Conservation (phyloP, 2,113 vertebrate genomes). For the Thymallus thymallus region DNA sequence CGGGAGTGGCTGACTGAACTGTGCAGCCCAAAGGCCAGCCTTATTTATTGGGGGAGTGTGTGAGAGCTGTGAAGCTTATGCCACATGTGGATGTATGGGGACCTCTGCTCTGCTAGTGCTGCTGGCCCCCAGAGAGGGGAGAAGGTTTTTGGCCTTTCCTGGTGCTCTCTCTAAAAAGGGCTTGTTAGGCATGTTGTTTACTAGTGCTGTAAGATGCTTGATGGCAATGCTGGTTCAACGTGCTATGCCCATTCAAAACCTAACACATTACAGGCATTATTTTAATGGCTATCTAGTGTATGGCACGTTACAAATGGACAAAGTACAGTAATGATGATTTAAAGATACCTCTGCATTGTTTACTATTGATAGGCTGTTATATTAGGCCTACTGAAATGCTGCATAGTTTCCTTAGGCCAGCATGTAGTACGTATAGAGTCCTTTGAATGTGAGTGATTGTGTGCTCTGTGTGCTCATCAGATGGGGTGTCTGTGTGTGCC, state of each 20-base stretch:
- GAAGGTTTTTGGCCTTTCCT: constrained; percentile 22
- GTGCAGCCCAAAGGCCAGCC: constrained; percentile 30
- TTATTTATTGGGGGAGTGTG: constrained; percentile 40
- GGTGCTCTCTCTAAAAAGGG: constrained; percentile 43
- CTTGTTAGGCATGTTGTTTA: no score
- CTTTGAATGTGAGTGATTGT: neutral
- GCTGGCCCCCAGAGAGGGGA: constrained; percentile 14
- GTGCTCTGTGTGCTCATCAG: neutral
- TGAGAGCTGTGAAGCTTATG: constrained; percentile 43
- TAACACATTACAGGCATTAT: no score
- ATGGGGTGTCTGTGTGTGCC: neutral
- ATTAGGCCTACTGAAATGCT: no score
- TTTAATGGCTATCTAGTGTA: no score
- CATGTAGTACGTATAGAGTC: no score
- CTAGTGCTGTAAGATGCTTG: no score
- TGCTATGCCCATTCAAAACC: no score
- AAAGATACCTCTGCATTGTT: no score
- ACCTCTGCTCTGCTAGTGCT: constrained; percentile 49
- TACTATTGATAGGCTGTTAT: neutral
- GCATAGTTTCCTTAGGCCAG: no score
- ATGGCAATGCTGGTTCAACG: no score
- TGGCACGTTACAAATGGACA: no score
- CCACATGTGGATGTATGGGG: constrained; percentile 24
- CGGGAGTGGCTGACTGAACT: constrained; percentile 3
- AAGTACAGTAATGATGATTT: no score